Evolutionary conservation across 2,113 vertebrate genomes (phyloP), one percentile per base, ranked within the genome.

Genomic region (Callipepla californica): DNA sequence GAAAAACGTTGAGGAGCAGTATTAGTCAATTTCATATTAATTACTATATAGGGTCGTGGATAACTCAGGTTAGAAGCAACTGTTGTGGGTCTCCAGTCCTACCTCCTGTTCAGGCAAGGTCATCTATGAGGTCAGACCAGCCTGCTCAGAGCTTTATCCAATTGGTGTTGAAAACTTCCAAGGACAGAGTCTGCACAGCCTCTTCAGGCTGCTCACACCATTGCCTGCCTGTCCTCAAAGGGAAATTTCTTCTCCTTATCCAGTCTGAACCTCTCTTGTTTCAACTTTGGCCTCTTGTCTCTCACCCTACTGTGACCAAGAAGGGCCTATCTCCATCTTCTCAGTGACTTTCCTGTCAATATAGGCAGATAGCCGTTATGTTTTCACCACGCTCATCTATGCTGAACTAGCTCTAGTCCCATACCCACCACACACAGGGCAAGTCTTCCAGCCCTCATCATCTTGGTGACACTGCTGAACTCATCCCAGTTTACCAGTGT

Each of bases 221-320:
- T 38, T 42, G 51, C 26, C 26, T 57, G 14, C 17, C 18, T 28
- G 3, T 32, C 15, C 20, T 53, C 25, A 30, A 0, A 4, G 32
- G 38, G 26, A 11, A 76, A 11, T 20, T 7, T 4, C 0, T 20
- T 36, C 16, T 78, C 18, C 15, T 63, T 63, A 7, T 57, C 66
- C 58, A 47, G 20, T 34, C 23, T 79, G 47, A 79, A 23, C 7
- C 13, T 38, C 12, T 79, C 23, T 40, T 62, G 11, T 11, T 90
- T 59, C 48, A 18, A 7, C 2, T 59, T 36, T 3, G 3, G 22
- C 15, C 18, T 63, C 8, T 18, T 48, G 36, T 17, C 7, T 68
- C 30, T 38, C 7, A 15, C 14, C 18, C 28, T 70, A 28, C 20
- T 10, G 50, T 0, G 1, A 13, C 5, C 14, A 5, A 50, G 22